Evolutionary conservation across 1,140 invertebrate species (phyloP), one percentile per base, ranked within the genome.

Genomic region (Eciton burchellii): DNA sequence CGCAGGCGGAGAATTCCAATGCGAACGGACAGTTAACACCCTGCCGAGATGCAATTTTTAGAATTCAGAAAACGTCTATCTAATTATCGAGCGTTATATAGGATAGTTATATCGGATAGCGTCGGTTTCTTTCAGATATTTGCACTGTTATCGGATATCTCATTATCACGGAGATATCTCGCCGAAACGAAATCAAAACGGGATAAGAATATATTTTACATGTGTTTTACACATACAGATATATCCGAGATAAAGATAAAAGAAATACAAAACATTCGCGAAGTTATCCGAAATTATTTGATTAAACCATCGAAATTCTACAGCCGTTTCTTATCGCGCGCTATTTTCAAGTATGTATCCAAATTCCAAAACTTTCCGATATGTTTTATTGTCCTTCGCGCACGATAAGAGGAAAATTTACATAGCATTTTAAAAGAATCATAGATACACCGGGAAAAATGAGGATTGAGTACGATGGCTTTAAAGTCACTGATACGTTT

Each of bases 1-100:
- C 84, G 52, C 26, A 19, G 73, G 73, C 68, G 24, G 56, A 84
- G 86, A 84, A 81, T 86, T 86, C 19, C 56, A 68, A 87, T 56
- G 41, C 71, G 72, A 45, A 21, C 70, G 70, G 47, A 66, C 81
- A 72, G 68, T 87, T 86, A 86, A 86, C 83, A 86, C 73, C 70
- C 81, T 19, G 26, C 35, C 11, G 35, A 71, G 76, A 77, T 84
- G 86, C 86, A 83, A 86, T 86, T 86, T 81, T 84, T 57, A 79
- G 57, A 79, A 87, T 66, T 82, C 26, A 70, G 72, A 52, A 65
- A 76, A 76, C 26, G 19, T 41, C 47, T n/a, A 29, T n/a, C 29
- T 65, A 45, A 65, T 41, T 76, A 65, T 76, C 73, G 45, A 76
- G 19, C 59, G 65, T n/a, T 19, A 19, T n/a, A 52, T n/a, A n/a